phyloP scores from a whole-genome alignment of 2,113 vertebrate species.

The Drymodes brunneopygia region DNA sequence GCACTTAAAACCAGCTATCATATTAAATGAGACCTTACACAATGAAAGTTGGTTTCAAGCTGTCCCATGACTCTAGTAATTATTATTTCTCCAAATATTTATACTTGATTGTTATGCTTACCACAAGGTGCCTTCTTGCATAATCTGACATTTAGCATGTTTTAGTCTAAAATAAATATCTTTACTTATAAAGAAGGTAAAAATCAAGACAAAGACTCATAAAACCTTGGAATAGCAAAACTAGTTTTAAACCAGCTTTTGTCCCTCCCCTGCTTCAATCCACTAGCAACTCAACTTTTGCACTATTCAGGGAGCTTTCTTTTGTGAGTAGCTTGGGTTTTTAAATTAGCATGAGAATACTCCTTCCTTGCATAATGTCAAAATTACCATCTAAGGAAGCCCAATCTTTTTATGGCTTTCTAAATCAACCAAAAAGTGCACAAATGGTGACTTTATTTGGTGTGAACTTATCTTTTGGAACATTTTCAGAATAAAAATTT shows the following conservation, averaged over 20 bases:
- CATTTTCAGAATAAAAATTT: background rate
- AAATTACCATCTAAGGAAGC: conserved; percentile 61
- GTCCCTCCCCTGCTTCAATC: background rate
- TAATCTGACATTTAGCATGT: background rate
- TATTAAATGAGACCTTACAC: conserved; percentile 9
- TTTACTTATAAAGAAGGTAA: conserved; percentile 15
- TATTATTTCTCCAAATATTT: conserved; percentile 28
- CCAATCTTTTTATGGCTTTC: background rate
- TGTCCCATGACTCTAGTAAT: background rate
- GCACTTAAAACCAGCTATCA: background rate
- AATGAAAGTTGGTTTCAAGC: background rate
- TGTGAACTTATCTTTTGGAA: conserved; percentile 25
- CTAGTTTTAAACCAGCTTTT: background rate
- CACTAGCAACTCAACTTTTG: conserved; percentile 61
- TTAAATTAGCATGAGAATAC: conserved; percentile 73
- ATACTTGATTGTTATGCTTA: background rate
- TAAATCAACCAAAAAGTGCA: conserved; percentile 43
- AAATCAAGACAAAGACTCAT: background rate
- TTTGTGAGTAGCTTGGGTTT: conserved; percentile 56
- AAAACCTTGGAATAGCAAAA: background rate
- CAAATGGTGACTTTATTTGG: background rate
- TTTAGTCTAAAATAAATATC: conserved; percentile 47
- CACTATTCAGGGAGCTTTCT: conserved; percentile 55
- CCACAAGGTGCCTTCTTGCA: background rate
- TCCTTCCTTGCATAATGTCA: conserved; percentile 43